phyloP scores from a whole-genome alignment of 1,140 invertebrate genomes.

The Atta colombica region DNA sequence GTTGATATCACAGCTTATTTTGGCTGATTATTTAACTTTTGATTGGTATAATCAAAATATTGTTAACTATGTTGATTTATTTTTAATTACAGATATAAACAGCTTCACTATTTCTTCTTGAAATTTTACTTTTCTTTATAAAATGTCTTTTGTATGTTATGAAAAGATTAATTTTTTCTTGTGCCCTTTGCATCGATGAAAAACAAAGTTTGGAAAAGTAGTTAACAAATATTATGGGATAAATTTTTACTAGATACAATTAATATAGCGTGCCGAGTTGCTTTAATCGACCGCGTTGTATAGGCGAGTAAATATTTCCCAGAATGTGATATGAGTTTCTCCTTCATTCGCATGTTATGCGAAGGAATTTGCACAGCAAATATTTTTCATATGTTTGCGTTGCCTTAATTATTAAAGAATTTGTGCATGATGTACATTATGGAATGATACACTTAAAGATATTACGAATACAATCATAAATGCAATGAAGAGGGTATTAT shows the following conservation, averaged over 20 bases:
- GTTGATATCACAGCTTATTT: too few relatives aligned
- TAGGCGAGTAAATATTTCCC: background rate
- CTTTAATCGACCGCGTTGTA: background rate
- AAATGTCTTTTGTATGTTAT: background rate
- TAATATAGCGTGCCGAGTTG: background rate
- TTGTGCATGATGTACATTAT: background rate
- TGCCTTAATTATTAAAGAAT: background rate
- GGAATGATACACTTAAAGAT: background rate
- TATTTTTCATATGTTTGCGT: slow-evolving; percentile 7
- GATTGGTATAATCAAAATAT: background rate
- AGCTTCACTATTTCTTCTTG: background rate
- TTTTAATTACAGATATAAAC: background rate
- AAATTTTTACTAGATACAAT: slow-evolving; percentile 4
- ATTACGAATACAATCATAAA: background rate
- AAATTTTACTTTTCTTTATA: background rate
- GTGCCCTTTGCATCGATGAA: too few relatives aligned
- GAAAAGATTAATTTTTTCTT: background rate
- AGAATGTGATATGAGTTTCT: background rate
- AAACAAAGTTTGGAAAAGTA: background rate
- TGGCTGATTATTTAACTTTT: too few relatives aligned
- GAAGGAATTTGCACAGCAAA: slow-evolving; percentile 19
- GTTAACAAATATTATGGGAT: background rate
- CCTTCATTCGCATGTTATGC: slow-evolving; percentile 9
- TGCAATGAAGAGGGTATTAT: background rate
- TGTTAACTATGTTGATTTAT: background rate